phyloP scores from a whole-genome alignment of 2,888 invertebrate genomes.

The Netelia melanura region DNA sequence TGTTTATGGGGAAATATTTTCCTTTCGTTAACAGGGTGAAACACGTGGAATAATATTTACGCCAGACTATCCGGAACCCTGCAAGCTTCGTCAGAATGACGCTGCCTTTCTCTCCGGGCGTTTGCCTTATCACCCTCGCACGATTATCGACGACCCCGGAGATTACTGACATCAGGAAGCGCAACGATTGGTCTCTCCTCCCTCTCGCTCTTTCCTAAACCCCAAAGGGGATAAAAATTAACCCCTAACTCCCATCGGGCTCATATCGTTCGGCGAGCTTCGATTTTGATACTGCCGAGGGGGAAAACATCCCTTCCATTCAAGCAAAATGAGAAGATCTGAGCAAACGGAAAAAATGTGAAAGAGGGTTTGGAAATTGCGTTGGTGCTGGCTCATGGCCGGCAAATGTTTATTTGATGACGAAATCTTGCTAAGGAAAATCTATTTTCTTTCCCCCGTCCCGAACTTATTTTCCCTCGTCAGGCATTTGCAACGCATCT shows the following conservation, averaged over 20 bases:
- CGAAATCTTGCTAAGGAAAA: slow-evolving; percentile 40
- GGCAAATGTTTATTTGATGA: slow-evolving; percentile 54
- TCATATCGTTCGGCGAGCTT: not conserved
- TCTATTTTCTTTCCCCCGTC: slow-evolving; percentile 24
- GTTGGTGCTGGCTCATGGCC: slow-evolving; percentile 23
- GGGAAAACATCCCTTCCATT: slow-evolving; percentile 23
- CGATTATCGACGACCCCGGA: slow-evolving; percentile 33
- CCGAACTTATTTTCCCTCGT: slow-evolving; percentile 17
- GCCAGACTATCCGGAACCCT: no score
- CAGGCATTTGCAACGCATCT: slow-evolving; percentile 22
- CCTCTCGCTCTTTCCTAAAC: not conserved
- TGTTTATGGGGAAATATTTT: no score
- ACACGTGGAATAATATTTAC: no score
- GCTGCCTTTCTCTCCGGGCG: not conserved
- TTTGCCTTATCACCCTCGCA: slow-evolving; percentile 23
- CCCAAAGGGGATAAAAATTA: slow-evolving; percentile 28
- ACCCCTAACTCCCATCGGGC: slow-evolving; percentile 22
- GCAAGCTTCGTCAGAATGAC: slow-evolving; percentile 4
- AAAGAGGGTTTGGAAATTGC: not conserved
- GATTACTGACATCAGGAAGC: slow-evolving; percentile 7
- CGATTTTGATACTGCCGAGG: not conserved
- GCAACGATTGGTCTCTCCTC: not conserved
- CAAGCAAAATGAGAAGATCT: not conserved
- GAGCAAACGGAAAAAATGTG: not conserved
- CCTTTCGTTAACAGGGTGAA: no score